These are phyloP conservation scores for Rhodinocichla rosea DNA, from an alignment of 2,113 vertebrate species.

Conservation along the genomic window DNA sequence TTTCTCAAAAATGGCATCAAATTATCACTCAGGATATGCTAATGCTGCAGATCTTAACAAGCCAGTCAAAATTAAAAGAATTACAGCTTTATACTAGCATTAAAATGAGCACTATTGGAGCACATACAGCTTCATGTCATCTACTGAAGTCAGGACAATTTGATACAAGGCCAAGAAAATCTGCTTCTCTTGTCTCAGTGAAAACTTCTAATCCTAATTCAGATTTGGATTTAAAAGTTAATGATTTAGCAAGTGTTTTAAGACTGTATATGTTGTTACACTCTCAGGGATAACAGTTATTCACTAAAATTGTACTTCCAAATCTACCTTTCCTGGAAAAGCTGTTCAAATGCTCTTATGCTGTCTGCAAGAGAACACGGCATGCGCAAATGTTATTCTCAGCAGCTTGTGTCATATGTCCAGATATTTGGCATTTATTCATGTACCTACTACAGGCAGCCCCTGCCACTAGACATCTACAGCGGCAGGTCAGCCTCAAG, in stretches of 20 bases:
- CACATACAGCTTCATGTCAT: not conserved
- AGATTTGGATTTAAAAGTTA: not conserved
- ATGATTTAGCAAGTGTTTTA: constrained; percentile 13
- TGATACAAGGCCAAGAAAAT: not conserved
- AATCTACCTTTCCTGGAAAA: constrained; percentile 48
- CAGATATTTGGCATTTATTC: constrained; percentile 57
- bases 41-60: not conserved
- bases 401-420: constrained; percentile 36
- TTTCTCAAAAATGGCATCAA: not conserved
- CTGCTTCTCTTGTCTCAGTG: not conserved
- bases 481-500: not conserved
- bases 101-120: not conserved
- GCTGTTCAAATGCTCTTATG: constrained; percentile 6
- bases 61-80: not conserved
- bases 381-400: constrained; percentile 24
- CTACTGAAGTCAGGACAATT: not conserved
- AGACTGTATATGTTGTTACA: not conserved
- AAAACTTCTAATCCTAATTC: not conserved
- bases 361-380: not conserved
- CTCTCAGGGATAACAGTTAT: not conserved
- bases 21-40: not conserved
- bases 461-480: not conserved
- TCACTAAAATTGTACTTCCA: not conserved
- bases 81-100: not conserved
- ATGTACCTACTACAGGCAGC: not conserved